phyloP scores from a whole-genome alignment of 1,140 invertebrate species.

The Scaptomyza hsui region DNA sequence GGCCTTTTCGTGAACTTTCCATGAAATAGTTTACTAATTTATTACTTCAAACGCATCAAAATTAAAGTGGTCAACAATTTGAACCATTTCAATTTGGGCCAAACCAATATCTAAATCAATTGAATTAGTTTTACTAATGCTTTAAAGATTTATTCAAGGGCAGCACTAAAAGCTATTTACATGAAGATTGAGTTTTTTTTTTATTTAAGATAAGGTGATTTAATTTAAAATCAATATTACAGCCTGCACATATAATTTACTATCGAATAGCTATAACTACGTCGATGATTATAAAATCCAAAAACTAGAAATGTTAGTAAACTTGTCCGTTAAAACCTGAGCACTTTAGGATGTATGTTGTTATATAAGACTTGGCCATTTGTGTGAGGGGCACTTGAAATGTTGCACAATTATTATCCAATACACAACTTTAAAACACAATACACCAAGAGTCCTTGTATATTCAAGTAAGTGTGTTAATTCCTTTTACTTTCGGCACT shows the following conservation, averaged over 20 bases:
- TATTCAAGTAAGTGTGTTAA: background rate
- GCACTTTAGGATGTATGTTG: background rate
- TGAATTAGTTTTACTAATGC: background rate
- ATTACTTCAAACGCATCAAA: background rate
- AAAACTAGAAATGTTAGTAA: background rate
- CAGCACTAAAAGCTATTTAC: background rate
- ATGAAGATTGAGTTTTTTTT: background rate
- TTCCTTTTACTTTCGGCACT: slow-evolving; percentile 52
- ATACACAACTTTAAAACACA: slow-evolving; percentile 9
- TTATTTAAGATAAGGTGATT: background rate
- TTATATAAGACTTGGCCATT: background rate
- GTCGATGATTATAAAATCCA: background rate
- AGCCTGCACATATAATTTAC: background rate
- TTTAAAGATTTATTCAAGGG: background rate
- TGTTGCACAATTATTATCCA: background rate
- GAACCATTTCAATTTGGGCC: slow-evolving; percentile 10
- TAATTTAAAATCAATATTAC: background rate
- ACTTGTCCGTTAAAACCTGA: background rate
- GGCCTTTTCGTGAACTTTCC: background rate
- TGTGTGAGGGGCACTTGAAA: background rate
- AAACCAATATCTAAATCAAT: slow-evolving; percentile 22
- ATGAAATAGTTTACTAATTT: background rate
- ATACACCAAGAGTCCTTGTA: slow-evolving; percentile 37
- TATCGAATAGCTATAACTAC: background rate
- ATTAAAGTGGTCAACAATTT: background rate